A percentile compares a stretch with the other conserved stretches of the same genome.
Evolutionary conservation across 1,140 invertebrate genomes (phyloP).

Genomic region (Matsumurasca onukii): DNA sequence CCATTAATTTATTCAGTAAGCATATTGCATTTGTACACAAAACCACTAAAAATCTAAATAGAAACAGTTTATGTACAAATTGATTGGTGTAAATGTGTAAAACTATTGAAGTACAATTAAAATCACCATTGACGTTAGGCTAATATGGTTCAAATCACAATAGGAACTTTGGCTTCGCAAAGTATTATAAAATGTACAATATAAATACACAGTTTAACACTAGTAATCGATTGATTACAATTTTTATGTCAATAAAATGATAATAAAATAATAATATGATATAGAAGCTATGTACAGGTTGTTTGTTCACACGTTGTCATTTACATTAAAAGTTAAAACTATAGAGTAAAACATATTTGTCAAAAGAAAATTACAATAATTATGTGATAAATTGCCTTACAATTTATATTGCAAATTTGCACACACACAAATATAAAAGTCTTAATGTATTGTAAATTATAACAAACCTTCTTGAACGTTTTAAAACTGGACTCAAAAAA

Average conservation of each 20-base stretch:
- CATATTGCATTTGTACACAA: not conserved
- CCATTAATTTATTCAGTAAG: not conserved
- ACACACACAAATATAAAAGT: no score
- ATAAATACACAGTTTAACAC: not conserved
- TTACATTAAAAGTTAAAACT: not conserved
- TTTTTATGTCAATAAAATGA: not conserved
- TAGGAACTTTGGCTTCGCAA: slow-evolving; percentile 21
- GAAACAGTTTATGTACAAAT: not conserved
- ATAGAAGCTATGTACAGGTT: not conserved
- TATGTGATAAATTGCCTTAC: not conserved
- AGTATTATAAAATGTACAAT: slow-evolving; percentile 10
- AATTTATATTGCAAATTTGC: no score
- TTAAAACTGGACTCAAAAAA: no score
- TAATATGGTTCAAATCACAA: slow-evolving; percentile 4
- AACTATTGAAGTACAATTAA: slow-evolving; percentile 1
- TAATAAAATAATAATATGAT: slow-evolving; percentile 4
- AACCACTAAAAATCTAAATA: not conserved
- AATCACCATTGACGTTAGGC: not conserved
- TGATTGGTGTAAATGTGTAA: not conserved
- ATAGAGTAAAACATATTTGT: not conserved
- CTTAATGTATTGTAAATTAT: no score
- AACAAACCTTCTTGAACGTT: no score
- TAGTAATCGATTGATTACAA: not conserved
- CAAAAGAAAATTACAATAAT: not conserved
- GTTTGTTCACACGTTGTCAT: not conserved